Evolutionary conservation across 2,888 invertebrate species (phyloP).

Genomic region (Coronaproctus castanopsis): DNA sequence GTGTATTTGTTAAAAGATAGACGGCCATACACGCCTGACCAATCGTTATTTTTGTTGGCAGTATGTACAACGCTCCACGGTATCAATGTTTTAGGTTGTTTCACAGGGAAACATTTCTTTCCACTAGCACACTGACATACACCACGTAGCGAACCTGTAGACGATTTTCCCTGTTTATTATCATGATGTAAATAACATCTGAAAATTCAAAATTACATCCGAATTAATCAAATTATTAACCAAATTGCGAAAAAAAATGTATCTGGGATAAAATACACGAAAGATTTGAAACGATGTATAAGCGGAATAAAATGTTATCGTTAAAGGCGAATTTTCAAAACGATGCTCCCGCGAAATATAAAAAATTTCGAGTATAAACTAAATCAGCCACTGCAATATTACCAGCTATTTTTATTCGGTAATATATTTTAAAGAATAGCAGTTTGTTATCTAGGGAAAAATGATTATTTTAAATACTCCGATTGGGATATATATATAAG

Average conservation of each 20-base stretch:
- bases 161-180: conserved; percentile 31
- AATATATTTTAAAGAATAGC: too few relatives aligned
- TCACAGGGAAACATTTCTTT: conserved; percentile 40
- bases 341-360: too few relatives aligned
- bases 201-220: conserved; percentile 14
- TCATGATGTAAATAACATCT: conserved; percentile 35
- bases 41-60: conserved; percentile 63
- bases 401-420: too few relatives aligned
- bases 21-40: conserved; percentile 66
- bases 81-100: conserved; percentile 62
- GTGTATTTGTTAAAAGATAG: conserved; percentile 69
- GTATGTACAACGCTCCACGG: conserved; percentile 81
- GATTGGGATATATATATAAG: too few relatives aligned
- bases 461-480: too few relatives aligned
- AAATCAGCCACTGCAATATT: too few relatives aligned
- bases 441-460: too few relatives aligned
- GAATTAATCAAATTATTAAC: too few relatives aligned
- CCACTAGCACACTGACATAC: conserved; percentile 56
- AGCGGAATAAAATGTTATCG: too few relatives aligned
- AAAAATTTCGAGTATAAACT: too few relatives aligned
- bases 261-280: neutral
- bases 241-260: neutral
- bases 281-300: too few relatives aligned
- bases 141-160: conserved; percentile 37
- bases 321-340: too few relatives aligned